Base-by-base conservation (phyloP, 2,797 vertebrate genomes). In the Lacerta agilis region DNA sequence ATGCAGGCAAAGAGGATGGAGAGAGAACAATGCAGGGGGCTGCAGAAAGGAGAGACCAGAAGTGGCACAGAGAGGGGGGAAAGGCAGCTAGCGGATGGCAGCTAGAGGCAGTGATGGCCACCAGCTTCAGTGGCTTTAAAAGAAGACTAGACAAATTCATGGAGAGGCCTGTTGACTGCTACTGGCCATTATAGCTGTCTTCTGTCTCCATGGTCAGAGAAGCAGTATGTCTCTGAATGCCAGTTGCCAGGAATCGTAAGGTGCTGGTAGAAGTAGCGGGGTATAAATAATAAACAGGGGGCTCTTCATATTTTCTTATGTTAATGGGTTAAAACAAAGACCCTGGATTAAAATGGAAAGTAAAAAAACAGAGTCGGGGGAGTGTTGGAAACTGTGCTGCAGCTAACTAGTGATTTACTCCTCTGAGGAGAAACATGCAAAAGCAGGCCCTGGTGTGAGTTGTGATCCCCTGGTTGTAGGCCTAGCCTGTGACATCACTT, bases 401-500 rank as follows among this genome's bases (percentile, higher is more conserved):
- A 5, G 6, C 27, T 27, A 13, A 10, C 3, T 49, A 15, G 8
- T 5, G 77, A 79, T 8, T 25, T 33, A 25, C n/a, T 11, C 76
- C 45, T 58, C 43, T 13, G 25, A 38, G 45, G 49, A 71, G 61
- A 18, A 71, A 80, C 29, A 58, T 11, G 64, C 36, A 45, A 79
- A 58, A 20, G 15, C 27, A 29, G 11, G 36, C 33, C 43, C 41
- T 13, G 1, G 41, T 15, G 25, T 25, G 69, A 58, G 23, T 43
- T 36, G 25, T 23, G 29, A 29, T 15, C 29, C 27, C 23, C 41
- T 73, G 67, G 29, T 67, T 64, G 72, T 55, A 15, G 72, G 43
- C 86, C 86, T 18, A 13, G 72, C 72, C 41, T 55, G 9, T 49
- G 80, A 83, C 41, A 55, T 83, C 81, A 87, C 55, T 45, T 18